Conservation (phyloP, 2,113 vertebrate genomes). For the Syrrhaptes paradoxus region DNA sequence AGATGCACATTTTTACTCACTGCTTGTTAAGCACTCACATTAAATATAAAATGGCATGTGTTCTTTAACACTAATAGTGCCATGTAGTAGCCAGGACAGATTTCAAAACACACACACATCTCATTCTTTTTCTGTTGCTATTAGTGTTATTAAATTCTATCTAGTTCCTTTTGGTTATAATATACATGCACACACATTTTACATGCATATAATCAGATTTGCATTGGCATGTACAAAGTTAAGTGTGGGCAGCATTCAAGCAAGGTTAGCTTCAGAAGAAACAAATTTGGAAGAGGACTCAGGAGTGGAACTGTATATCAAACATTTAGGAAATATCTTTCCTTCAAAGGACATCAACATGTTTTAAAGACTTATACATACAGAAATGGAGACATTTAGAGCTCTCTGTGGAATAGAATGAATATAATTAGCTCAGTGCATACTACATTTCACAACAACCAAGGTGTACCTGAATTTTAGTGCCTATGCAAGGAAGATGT, state of each 20-base stretch:
- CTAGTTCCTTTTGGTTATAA: background rate
- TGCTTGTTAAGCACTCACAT: background rate
- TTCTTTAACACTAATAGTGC: background rate
- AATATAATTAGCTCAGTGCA: background rate
- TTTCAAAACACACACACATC: background rate
- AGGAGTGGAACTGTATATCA: background rate
- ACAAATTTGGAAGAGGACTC: background rate
- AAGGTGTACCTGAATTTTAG: background rate
- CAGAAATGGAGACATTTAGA: background rate
- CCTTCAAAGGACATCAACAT: background rate
- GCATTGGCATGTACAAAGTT: background rate
- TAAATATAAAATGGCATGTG: background rate
- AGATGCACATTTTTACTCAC: background rate
- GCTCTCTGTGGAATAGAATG: background rate
- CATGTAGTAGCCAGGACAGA: background rate
- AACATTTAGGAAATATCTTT: background rate
- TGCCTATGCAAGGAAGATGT: background rate
- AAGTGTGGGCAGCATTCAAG: background rate
- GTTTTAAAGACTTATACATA: background rate
- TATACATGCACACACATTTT: background rate
- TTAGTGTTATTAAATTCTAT: background rate
- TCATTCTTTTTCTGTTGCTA: background rate
- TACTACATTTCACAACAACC: background rate
- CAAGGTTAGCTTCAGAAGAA: background rate
- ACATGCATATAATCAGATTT: background rate